These are phyloP conservation scores for Eumerus sabulonum DNA, from an alignment of 2,888 invertebrate species.

Conservation along the genomic window DNA sequence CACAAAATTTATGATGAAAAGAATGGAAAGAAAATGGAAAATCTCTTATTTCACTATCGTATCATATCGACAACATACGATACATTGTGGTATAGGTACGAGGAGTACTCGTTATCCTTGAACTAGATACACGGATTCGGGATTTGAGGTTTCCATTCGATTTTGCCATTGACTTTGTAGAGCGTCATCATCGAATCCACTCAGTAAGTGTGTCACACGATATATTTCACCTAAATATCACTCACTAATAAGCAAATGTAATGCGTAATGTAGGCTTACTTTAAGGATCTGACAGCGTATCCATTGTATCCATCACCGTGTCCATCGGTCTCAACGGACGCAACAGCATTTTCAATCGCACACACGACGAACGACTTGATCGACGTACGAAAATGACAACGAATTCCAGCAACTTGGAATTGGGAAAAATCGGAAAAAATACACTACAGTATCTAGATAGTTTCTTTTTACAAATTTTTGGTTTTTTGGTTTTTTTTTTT, in stretches of 20 bases:
- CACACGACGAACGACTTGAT: not conserved
- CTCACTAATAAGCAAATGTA: conserved; percentile 10
- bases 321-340: conserved; percentile 6
- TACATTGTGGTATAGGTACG: no score
- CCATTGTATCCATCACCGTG: conserved; percentile 16
- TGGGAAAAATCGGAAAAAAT: not conserved
- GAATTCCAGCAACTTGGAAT: no score
- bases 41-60: conserved; percentile 31
- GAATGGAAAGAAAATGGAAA: not conserved
- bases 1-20: no score
- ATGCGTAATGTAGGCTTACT: conserved; percentile 30
- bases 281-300: conserved; percentile 45
- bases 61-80: not conserved
- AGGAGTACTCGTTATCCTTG: conserved; percentile 52
- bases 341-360: conserved; percentile 59
- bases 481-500: no score
- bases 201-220: no score
- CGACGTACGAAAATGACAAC: no score
- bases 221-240: no score
- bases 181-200: conserved; percentile 23
- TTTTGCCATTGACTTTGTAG: conserved; percentile 63
- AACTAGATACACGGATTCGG: conserved; percentile 45
- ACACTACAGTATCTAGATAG: conserved; percentile 1
- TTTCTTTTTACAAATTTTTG: conserved; percentile 1
- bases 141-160: conserved; percentile 24